A percentile compares a stretch with the other conserved stretches of the same genome.
Evolutionary conservation across 2,113 vertebrate genomes (phyloP).

Genomic region (Sterna hirundo): DNA sequence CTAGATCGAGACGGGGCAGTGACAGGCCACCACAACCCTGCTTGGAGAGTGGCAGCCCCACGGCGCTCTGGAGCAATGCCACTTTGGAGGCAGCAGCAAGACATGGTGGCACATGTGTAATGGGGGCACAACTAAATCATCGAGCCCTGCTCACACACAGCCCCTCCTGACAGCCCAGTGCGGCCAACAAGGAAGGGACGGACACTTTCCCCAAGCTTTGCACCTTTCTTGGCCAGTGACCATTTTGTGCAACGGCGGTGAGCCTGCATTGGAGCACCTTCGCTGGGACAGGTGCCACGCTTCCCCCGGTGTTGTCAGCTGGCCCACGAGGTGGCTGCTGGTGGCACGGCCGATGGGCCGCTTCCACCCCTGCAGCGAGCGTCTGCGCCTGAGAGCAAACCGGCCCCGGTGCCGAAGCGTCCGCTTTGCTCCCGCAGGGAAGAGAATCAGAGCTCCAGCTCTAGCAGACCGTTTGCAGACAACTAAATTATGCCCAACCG

Average conservation of each 20-base stretch:
- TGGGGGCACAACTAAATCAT: background rate
- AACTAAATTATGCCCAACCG: background rate
- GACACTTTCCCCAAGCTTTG: background rate
- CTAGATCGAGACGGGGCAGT: too few relatives aligned
- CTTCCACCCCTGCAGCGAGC: rapidly evolving
- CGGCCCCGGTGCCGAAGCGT: rapidly evolving
- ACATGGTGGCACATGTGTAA: rapidly evolving
- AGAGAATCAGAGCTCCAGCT: background rate
- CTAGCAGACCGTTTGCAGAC: background rate
- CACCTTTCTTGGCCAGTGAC: background rate
- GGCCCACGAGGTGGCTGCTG: background rate
- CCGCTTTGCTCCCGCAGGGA: rapidly evolving
- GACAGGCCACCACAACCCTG: rapidly evolving
- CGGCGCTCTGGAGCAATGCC: rapidly evolving
- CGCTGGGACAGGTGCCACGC: rapidly evolving
- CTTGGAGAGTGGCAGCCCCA: background rate
- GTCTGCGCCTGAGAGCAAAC: rapidly evolving
- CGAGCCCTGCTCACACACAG: background rate
- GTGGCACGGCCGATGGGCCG: background rate
- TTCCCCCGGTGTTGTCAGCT: rapidly evolving
- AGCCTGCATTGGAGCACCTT: background rate
- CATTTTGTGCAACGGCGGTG: rapidly evolving
- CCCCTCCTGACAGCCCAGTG: background rate
- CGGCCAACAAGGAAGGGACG: rapidly evolving
- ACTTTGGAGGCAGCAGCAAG: background rate